Conservation (phyloP, 2,113 vertebrate genomes). For the Gasterosteus nipponicus region DNA sequence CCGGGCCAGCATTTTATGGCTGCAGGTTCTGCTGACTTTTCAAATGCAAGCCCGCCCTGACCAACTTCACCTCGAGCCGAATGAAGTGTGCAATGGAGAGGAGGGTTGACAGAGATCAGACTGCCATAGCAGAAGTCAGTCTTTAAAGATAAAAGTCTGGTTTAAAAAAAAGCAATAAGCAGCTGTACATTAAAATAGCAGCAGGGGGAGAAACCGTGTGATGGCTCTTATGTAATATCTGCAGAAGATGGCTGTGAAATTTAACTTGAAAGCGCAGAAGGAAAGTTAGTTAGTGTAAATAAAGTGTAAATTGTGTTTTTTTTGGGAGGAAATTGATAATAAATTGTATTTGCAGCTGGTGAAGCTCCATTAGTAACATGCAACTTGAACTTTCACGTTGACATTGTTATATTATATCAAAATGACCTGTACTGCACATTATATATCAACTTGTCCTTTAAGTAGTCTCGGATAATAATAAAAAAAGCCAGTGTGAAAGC, state of each 20-base stretch:
- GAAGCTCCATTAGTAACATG: neutral
- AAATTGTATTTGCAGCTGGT: neutral
- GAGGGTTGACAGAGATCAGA: neutral
- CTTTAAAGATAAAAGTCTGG: neutral
- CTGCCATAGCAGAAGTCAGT: constrained; percentile 1
- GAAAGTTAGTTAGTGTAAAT: neutral
- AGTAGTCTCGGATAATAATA: constrained; percentile 20
- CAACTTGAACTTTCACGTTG: neutral
- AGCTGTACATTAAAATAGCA: neutral
- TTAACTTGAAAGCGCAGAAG: neutral
- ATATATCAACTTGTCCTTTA: neutral
- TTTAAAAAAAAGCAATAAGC: neutral
- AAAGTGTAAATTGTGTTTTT: neutral
- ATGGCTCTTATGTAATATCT: neutral
- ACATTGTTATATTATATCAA: neutral
- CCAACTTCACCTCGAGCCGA: neutral
- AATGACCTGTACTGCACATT: neutral
- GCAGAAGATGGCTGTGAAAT: neutral
- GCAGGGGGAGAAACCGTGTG: neutral
- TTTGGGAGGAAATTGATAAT: neutral
- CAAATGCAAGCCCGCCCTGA: neutral
- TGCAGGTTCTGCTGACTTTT: no score
- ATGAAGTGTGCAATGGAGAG: neutral
- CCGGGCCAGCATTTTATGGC: no score
- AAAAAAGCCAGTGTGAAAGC: constrained; percentile 42